phyloP scores from a whole-genome alignment of 2,888 invertebrate species.

The Noctua janthe region DNA sequence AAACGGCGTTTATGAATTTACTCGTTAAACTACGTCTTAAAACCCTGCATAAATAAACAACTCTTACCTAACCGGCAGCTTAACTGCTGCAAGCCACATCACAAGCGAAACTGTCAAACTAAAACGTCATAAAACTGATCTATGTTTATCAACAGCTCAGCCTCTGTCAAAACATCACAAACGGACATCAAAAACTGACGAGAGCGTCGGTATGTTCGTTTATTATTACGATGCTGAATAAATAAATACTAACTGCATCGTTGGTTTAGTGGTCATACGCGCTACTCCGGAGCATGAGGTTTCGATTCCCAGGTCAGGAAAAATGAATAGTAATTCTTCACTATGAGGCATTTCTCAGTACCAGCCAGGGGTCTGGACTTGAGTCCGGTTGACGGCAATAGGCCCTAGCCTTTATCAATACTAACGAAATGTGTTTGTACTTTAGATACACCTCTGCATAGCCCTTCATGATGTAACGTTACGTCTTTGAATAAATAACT shows the following conservation, averaged over 20 bases:
- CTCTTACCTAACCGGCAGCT: neutral
- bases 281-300: too few relatives aligned
- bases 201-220: slow-evolving; percentile 1
- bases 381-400: too few relatives aligned
- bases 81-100: slow-evolving; percentile 27
- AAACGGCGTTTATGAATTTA: neutral
- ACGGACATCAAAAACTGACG: slow-evolving; percentile 38
- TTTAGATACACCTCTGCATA: too few relatives aligned
- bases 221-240: slow-evolving; percentile 12
- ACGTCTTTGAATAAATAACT: neutral
- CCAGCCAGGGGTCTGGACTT: too few relatives aligned
- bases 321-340: too few relatives aligned
- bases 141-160: slow-evolving; percentile 36
- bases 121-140: slow-evolving; percentile 19
- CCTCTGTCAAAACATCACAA: slow-evolving; percentile 30
- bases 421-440: neutral
- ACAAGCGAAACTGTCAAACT: slow-evolving; percentile 43
- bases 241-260: slow-evolving; percentile 13
- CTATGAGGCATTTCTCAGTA: too few relatives aligned
- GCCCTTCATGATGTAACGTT: neutral
- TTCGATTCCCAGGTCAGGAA: too few relatives aligned
- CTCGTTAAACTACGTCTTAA: slow-evolving; percentile 3
- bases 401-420: neutral
- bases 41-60: slow-evolving; percentile 28
- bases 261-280: neutral